A percentile compares a stretch with the other conserved stretches of the same genome.
Conservation (phyloP, 2,888 invertebrate genomes). For the Ypsolopha scabrella region DNA sequence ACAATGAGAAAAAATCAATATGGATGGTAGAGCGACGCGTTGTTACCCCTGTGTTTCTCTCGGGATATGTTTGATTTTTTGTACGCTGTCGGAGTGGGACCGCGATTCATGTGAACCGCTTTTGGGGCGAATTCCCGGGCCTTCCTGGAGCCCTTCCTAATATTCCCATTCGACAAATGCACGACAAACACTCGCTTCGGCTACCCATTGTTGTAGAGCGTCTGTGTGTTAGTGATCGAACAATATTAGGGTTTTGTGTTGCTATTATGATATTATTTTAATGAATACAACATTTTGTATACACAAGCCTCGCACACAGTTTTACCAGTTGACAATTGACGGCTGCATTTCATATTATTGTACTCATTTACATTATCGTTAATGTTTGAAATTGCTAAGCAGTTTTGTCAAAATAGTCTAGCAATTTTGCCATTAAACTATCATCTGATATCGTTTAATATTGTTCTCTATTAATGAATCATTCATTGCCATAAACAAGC, state of each 20-base stretch:
- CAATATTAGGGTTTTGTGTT: constrained; percentile 51
- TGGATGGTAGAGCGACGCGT: constrained; percentile 59
- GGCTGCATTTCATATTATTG: neutral
- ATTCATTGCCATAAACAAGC: too few species aligned
- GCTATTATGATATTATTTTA: constrained; percentile 41
- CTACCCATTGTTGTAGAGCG: constrained; percentile 53
- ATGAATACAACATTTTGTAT: constrained; percentile 31
- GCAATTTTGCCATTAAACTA: too few species aligned
- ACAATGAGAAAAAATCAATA: constrained; percentile 69
- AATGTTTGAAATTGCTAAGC: constrained; percentile 1
- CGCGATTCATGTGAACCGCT: constrained; percentile 68
- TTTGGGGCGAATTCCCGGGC: constrained; percentile 71
- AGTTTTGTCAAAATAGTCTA: too few species aligned
- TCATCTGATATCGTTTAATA: too few species aligned
- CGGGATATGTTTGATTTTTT: constrained; percentile 69
- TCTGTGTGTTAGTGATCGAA: constrained; percentile 53
- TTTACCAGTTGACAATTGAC: constrained; percentile 1
- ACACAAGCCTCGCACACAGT: constrained; percentile 6
- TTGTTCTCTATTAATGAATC: too few species aligned
- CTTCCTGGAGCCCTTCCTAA: constrained; percentile 66
- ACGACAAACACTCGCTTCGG: constrained; percentile 67
- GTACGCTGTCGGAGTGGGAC: constrained; percentile 64
- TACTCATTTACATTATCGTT: constrained; percentile 8
- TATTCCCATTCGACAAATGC: constrained; percentile 68
- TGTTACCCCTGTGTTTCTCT: constrained; percentile 70